Evolutionary conservation across 2,797 vertebrate species (phyloP).

Genomic region (Rhabdophis nuchalis): DNA sequence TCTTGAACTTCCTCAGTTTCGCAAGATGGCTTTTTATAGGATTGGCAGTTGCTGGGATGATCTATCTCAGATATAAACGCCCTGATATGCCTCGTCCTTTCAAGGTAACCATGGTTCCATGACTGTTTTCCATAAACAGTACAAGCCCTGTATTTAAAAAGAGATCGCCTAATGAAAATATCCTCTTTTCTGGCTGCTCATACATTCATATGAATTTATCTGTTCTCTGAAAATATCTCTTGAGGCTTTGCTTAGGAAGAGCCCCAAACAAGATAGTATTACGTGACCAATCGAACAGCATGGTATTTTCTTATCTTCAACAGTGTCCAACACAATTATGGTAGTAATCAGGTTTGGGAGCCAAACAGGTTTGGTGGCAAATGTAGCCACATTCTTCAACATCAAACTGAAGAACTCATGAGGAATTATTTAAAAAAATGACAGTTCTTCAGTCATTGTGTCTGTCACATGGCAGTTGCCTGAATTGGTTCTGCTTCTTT

Average conservation of each 20-base stretch:
- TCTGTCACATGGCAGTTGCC: neutral
- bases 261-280: neutral
- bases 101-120: conserved; percentile 78
- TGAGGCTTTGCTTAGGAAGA: neutral
- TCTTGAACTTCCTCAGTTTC: conserved; percentile 97
- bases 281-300: neutral
- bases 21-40: conserved; percentile 96
- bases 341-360: neutral
- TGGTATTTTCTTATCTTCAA: neutral
- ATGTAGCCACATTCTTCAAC: neutral
- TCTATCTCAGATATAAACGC: conserved; percentile 88
- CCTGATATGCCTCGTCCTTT: conserved; percentile 93
- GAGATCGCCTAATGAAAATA: neutral
- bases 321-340: neutral
- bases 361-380: neutral
- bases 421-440: neutral
- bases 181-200: neutral
- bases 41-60: conserved; percentile 87
- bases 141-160: conserved; percentile 5
- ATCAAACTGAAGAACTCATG: neutral
- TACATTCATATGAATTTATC: neutral
- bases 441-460: neutral
- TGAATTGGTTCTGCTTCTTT: neutral
- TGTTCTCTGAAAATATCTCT: neutral
- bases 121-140: conserved; percentile 59